Percentiles rank a stretch among this genome's conserved stretches.
These are phyloP conservation scores for Mormyrus proboscirostris DNA, from an alignment of 2,797 vertebrate genomes.

Conservation along the genomic window DNA sequence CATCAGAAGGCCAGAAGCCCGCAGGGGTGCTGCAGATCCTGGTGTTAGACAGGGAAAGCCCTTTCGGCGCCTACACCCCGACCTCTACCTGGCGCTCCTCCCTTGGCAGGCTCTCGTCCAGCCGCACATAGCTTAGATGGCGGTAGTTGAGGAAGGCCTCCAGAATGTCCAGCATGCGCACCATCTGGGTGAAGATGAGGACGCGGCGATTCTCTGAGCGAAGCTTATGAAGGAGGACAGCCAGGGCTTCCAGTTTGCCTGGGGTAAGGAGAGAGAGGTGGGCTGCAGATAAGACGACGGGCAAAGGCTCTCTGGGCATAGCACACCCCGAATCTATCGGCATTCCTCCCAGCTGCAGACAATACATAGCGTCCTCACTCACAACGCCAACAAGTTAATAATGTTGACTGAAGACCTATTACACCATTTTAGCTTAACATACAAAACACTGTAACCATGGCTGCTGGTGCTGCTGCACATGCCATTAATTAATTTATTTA, in stretches of 20 bases:
- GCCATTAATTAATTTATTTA: not conserved
- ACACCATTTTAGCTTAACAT: not conserved
- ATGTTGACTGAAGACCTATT: not conserved
- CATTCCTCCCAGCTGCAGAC: not conserved
- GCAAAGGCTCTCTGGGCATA: not conserved
- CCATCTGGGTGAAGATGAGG: conserved; percentile 79
- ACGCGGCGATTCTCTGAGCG: conserved; percentile 84
- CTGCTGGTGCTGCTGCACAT: not conserved
- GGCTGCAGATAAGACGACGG: not conserved
- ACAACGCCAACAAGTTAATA: not conserved
- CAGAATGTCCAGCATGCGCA: conserved; percentile 83
- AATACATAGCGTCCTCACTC: not conserved
- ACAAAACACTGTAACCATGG: not conserved
- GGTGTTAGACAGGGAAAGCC: conserved; percentile 39
- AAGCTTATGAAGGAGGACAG: conserved; percentile 84
- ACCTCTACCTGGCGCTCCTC: conserved; percentile 78
- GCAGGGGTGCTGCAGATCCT: conserved; percentile 28
- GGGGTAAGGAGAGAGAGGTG: not conserved
- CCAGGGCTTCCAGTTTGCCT: conserved; percentile 95
- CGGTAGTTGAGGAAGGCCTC: conserved; percentile 81
- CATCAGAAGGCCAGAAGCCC: conserved; percentile 36
- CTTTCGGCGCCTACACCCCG: not conserved
- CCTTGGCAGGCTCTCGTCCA: conserved; percentile 81
- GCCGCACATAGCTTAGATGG: conserved; percentile 79
- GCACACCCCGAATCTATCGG: not conserved